These are phyloP conservation scores for Poeciliopsis retropinna DNA, from an alignment of 2,113 vertebrate genomes.

Conservation along the genomic window DNA sequence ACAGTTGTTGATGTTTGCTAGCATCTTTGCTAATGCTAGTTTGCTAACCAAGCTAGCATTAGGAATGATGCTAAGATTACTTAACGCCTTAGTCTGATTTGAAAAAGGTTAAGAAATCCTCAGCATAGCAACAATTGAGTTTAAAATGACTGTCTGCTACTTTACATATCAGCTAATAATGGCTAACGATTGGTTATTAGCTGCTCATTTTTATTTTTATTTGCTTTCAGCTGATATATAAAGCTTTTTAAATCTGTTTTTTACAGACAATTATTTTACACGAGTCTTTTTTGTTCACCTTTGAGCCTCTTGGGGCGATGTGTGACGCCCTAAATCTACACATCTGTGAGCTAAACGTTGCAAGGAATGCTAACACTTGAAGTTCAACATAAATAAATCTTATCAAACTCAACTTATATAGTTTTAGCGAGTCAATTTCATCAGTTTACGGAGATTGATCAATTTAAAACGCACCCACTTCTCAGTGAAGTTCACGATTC, in stretches of 20 bases:
- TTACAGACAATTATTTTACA: not conserved
- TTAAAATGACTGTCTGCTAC: no score
- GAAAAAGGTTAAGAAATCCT: no score
- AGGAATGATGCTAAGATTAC: no score
- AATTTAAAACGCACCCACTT: slow-evolving; percentile 11
- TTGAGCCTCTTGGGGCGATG: not conserved
- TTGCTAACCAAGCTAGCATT: no score
- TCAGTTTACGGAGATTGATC: not conserved
- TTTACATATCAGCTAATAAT: no score
- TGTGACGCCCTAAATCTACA: not conserved
- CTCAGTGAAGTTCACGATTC: slow-evolving; percentile 23
- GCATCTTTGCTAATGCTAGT: no score
- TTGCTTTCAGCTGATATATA: no score
- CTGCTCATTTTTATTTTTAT: no score
- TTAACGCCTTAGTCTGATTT: no score
- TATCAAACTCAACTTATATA: not conserved
- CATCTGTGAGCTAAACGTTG: not conserved
- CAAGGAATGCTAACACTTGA: not conserved
- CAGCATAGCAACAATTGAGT: no score
- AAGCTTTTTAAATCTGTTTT: not conserved
- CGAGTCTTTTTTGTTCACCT: not conserved
- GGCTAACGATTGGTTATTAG: no score
- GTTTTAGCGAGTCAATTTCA: not conserved
- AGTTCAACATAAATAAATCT: not conserved
- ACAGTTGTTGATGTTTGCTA: no score